phyloP scores from a whole-genome alignment of 2,797 vertebrate species.

The Anas acuta region DNA sequence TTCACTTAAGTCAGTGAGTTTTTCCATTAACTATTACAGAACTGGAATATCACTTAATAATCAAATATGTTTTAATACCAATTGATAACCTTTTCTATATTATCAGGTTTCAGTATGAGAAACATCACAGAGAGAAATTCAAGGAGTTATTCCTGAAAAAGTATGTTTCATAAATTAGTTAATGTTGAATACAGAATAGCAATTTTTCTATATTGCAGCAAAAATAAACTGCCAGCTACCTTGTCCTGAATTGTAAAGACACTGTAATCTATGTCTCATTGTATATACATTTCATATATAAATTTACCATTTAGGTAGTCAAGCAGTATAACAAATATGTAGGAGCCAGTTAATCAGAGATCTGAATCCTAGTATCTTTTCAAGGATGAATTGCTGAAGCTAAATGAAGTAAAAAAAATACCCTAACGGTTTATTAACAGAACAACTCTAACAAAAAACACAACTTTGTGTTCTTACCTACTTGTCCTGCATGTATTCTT shows the following conservation, averaged over 20 bases:
- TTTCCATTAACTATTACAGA: not conserved
- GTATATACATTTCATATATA: no score
- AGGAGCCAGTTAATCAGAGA: not conserved
- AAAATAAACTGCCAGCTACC: not conserved
- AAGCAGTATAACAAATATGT: not conserved
- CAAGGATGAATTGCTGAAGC: not conserved
- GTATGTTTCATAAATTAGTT: not conserved
- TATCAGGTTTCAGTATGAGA: not conserved
- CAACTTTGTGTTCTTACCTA: not conserved
- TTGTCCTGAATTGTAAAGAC: not conserved
- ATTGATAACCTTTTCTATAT: not conserved
- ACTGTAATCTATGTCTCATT: not conserved
- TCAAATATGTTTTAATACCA: not conserved
- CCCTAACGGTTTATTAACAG: not conserved
- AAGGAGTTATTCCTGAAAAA: not conserved
- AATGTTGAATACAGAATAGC: not conserved
- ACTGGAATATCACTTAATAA: not conserved
- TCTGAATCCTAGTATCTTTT: not conserved
- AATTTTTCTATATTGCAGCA: not conserved
- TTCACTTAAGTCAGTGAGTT: not conserved
- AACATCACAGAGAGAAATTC: not conserved
- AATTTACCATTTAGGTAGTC: not conserved
- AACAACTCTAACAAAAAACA: not conserved
- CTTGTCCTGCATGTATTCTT: not conserved
- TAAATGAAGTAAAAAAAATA: not conserved